A percentile compares a stretch with the other conserved stretches of the same genome.
These are phyloP conservation scores for Lampris megalopsis DNA, from an alignment of 2,113 vertebrate genomes.

Conservation along the genomic window DNA sequence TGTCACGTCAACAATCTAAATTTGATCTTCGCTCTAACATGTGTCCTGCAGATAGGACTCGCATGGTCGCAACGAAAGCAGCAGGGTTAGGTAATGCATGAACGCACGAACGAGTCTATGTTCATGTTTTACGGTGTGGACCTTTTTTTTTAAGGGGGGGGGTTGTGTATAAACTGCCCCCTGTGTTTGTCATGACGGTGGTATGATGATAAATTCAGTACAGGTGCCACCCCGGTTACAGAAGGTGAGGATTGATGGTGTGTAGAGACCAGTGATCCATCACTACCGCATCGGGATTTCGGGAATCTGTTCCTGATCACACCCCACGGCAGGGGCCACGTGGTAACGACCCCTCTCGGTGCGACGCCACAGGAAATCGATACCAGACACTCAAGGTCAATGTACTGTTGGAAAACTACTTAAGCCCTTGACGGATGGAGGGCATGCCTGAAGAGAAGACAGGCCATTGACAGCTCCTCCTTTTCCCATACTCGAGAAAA, in stretches of 20 bases:
- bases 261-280: constrained; percentile 89
- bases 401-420: constrained; percentile 98
- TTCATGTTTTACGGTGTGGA: constrained; percentile 45
- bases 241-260: constrained; percentile 91
- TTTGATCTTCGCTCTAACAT: constrained; percentile 36
- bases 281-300: constrained; percentile 92
- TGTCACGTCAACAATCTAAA: constrained; percentile 68
- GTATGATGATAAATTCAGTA: constrained; percentile 91
- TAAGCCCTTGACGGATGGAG: constrained; percentile 93
- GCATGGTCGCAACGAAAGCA: constrained; percentile 28
- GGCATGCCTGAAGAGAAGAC: constrained; percentile 85
- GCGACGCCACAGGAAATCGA: constrained; percentile 95
- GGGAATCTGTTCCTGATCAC: constrained; percentile 95
- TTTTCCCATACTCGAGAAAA: constrained; percentile 25
- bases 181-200: constrained; percentile 65
- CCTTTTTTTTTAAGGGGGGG: constrained; percentile 35
- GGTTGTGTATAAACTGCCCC: constrained; percentile 1
- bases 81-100: constrained; percentile 26
- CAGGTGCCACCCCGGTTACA: constrained; percentile 88
- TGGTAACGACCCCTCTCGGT: constrained; percentile 92
- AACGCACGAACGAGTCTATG: constrained; percentile 39
- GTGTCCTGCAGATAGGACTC: constrained; percentile 38
- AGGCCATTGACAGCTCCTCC: constrained; percentile 85
- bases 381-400: constrained; percentile 97
- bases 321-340: constrained; percentile 87